phyloP scores from a whole-genome alignment of 2,888 invertebrate genomes.

The Zygaena filipendulae region DNA sequence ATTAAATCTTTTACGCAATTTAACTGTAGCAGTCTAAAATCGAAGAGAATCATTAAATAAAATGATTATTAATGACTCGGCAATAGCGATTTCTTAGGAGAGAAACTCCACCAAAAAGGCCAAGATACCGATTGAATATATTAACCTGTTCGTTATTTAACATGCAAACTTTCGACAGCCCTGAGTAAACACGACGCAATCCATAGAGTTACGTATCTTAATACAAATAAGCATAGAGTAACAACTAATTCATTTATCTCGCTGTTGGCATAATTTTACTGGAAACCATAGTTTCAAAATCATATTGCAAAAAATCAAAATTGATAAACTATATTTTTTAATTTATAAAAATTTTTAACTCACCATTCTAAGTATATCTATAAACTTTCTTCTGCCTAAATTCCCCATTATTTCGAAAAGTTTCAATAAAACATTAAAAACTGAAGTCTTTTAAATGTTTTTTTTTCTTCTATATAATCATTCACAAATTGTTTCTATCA shows the following conservation, averaged over 20 bases:
- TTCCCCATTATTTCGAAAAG: slow-evolving; percentile 42
- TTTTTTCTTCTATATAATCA: slow-evolving; percentile 21
- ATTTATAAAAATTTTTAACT: too few species aligned
- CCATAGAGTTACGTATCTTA: slow-evolving; percentile 13
- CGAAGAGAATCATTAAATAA: too few species aligned
- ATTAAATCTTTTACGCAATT: too few species aligned
- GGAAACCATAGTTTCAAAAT: too few species aligned
- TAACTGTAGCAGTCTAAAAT: too few species aligned
- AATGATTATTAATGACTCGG: too few species aligned
- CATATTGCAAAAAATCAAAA: too few species aligned
- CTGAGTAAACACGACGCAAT: slow-evolving; percentile 20
- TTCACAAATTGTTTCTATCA: slow-evolving; percentile 36
- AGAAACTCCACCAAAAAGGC: slow-evolving; percentile 38
- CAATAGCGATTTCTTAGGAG: too few species aligned
- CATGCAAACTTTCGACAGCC: slow-evolving; percentile 18
- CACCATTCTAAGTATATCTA: slow-evolving; percentile 46
- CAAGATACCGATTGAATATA: slow-evolving; percentile 28
- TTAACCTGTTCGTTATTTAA: slow-evolving; percentile 44
- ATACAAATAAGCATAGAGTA: too few species aligned
- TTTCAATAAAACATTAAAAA: slow-evolving; percentile 24
- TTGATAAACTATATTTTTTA: too few species aligned
- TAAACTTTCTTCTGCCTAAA: slow-evolving; percentile 41
- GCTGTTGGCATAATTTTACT: too few species aligned
- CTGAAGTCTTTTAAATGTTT: slow-evolving; percentile 33
- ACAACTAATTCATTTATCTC: too few species aligned